Evolutionary conservation across 1,140 invertebrate species (phyloP), one percentile per base, ranked within the genome.

Genomic region (Delia radicum): DNA sequence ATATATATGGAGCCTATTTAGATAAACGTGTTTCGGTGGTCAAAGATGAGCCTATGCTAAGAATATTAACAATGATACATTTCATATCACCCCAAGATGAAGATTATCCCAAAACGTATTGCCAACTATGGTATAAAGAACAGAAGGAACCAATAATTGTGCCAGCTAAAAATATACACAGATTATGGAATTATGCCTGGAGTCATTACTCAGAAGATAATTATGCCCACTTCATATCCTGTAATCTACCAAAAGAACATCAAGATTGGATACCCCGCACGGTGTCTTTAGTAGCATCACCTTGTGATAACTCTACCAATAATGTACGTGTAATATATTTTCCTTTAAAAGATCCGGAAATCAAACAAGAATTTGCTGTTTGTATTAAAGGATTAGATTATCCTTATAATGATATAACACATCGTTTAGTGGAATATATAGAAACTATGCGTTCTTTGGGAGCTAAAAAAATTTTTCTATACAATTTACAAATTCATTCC

Each of bases 351-450:
- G 73, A 31, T 3, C 26, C 6, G 12, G 55, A 33, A 5, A 37
- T 62, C 0, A 73, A 75, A 79, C 91, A 93, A 73, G 91, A 92
- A 12, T 96, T 98, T 85, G 96, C 95, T 2, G 95, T 98, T 0
- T 98, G 96, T 85, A 94, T 98, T 5, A 98, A 98, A 88, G 96
- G 89, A 0, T 87, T 98, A 4, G 95, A 97, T 84, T 98, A 97
- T 80, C 89, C 95, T 0, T 92, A 96, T 82, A 92, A 96, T 79
- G 96, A 98, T 82, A 84, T 97, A 0, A 96, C 94, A 0, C 93
- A 96, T 0, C 88, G 94, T 18, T 87, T 98, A 12, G 91, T 97
- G 27, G 96, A 98, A 85, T 98, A 96, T 96, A 93, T 98, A 73
- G 95, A 98, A 85, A 86, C 96, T 26, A 88, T 98, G n/a, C 89